Base-by-base conservation (phyloP, 1,140 invertebrate species). In the Trypoxylus dichotomus region DNA sequence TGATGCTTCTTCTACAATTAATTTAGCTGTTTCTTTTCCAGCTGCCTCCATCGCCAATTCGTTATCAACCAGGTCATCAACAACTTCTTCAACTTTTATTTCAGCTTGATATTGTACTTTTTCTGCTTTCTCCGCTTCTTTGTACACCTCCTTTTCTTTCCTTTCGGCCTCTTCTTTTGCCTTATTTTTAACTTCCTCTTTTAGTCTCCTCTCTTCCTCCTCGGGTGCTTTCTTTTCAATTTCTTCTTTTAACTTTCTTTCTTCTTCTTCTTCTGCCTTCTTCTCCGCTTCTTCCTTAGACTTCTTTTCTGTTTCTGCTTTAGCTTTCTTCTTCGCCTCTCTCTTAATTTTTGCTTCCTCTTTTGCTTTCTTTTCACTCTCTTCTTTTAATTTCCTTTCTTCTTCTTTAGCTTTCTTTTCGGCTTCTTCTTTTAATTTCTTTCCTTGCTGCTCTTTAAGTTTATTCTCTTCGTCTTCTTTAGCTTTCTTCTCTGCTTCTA, bases 391-490 rank as follows among this genome's bases (percentile, higher is more conserved):
- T 15, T 68, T 82, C 80, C 78, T 84, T 79, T 71, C 76, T 15
- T 78, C 81, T 79, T 42, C 78, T 73, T 76, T 25, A 83, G 68
- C n/a, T 82, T 78, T 76, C 84, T 83, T 25, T 86, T 85, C 37
- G 82, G 83, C 76, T 80, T 76, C 21, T 82, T 29, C 68, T 86
- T 84, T 7, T 82, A 81, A 74, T 83, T 79, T 21, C 84, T 76
- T 6, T 75, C 63, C 7, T 72, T 37, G 58, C 75, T 76, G 8
- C 83, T 81, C 80, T 85, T 86, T 71, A 84, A 82, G 24, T 86
- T 84, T 72, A 84, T 85, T 76, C 87, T 84, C 29, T 83, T 84
- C 78, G 86, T 83, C 15, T 84, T 82, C 78, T 87, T 86, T 41
- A 81, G 82, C 72, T 85, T 85, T 77, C 74, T 77, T 74, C 84